Evolutionary conservation across 2,888 invertebrate genomes (phyloP), one percentile per base, ranked within the genome.

Genomic region (Callyntrura sp.): DNA sequence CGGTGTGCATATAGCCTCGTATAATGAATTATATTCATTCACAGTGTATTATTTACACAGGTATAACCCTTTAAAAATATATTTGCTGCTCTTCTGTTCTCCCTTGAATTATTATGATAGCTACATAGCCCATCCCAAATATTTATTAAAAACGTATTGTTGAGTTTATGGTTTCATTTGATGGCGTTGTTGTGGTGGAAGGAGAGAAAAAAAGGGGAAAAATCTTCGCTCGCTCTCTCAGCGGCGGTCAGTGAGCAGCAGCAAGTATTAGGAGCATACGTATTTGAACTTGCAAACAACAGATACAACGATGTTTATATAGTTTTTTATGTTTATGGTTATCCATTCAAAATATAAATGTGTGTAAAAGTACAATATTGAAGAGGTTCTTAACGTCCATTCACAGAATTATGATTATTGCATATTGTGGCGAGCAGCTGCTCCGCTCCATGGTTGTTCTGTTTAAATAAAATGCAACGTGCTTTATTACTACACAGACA

Each of bases 141-240:
- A 88, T 88, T 78, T 83, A 83, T 83, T 83, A 65, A 65, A 82
- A 88, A 83, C 70, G 48, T 82, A 88, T 88, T 82, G 88, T 88
- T 88, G 88, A 83, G 82, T 88, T 88, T 88, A 88, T 88, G 60
- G 82, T 88, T 88, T 88, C 82, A 88, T 88, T 88, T 88, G 73
- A 70, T 60, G 86, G 25, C 35, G 82, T 8, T 25, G 51, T n/a
- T n/a, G n/a, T 51, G 23, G 25, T 73, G 43, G 14, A 48, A 65
- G 43, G 57, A 86, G 78, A 20, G 70, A 20, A 45, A 28, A 79
- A n/a, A n/a, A n/a, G n/a, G n/a, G n/a, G n/a, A 62, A 68, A 85
- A 60, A 51, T 28, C 79, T 35, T 81, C 9, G 68, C 86, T 60
- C 79, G 76, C 88, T n/a, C n/a, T n/a, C n/a, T 73, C 88, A 88